These are phyloP conservation scores for Alca torda DNA, from an alignment of 2,797 vertebrate genomes.

Conservation along the genomic window DNA sequence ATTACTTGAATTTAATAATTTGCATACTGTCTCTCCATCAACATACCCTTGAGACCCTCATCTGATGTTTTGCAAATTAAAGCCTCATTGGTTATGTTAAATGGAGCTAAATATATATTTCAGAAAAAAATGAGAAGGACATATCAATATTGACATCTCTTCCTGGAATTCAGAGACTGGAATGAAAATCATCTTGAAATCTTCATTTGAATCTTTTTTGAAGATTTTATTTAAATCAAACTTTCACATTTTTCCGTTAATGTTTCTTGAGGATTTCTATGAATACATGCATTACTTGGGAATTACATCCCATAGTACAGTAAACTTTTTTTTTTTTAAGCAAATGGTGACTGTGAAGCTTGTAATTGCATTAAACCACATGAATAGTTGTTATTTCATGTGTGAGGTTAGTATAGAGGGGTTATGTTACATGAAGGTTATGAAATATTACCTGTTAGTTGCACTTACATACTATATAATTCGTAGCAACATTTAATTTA, in stretches of 20 bases:
- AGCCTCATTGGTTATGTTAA: constrained; percentile 12
- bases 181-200: not conserved
- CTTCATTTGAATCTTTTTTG: not conserved
- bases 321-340: not conserved
- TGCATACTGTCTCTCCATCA: not conserved
- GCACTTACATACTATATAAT: accelerated
- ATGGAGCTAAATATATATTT: not conserved
- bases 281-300: not conserved
- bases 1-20: constrained; percentile 19
- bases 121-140: not conserved
- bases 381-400: not conserved
- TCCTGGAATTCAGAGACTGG: not conserved
- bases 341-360: not conserved
- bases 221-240: not conserved
- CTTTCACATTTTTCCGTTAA: not conserved
- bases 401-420: not conserved
- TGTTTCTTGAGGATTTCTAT: not conserved
- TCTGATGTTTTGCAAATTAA: not conserved
- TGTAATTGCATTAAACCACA: not conserved
- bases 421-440: not conserved
- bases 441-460: not conserved
- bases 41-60: not conserved
- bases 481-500: not conserved
- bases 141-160: not conserved
- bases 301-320: not conserved